A percentile compares a stretch with the other conserved stretches of the same genome.
Conservation (phyloP, 2,113 vertebrate genomes). For the Carettochelys insculpta region DNA sequence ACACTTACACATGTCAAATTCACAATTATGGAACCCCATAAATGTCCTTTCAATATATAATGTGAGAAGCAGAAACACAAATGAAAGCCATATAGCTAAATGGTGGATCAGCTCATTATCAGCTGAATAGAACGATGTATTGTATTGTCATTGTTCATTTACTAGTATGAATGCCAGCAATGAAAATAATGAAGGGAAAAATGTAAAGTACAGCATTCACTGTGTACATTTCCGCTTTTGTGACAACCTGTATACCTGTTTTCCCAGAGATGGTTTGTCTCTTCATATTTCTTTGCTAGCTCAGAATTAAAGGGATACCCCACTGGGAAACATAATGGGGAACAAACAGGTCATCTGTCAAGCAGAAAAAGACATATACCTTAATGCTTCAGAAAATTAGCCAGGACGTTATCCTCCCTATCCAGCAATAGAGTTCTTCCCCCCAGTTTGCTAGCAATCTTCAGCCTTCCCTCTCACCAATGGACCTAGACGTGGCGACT, state of each 20-base stretch:
- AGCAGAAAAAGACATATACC: background rate
- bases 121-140: background rate
- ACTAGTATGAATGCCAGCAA: background rate
- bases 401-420: background rate
- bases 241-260: background rate
- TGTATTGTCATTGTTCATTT: constrained; percentile 22
- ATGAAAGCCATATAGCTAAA: constrained; percentile 36
- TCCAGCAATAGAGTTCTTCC: background rate
- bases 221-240: constrained; percentile 12
- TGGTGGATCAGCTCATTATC: constrained; percentile 45
- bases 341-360: background rate
- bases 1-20: constrained; percentile 42
- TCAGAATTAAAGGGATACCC: background rate
- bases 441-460: background rate
- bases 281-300: background rate
- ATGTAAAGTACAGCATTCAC: background rate
- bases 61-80: constrained; percentile 4
- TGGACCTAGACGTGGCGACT: background rate
- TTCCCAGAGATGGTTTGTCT: background rate
- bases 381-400: background rate
- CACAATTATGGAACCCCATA: constrained; percentile 27
- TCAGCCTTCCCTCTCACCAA: background rate
- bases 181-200: constrained; percentile 26
- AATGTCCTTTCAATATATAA: constrained; percentile 34
- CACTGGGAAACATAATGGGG: background rate